These are phyloP conservation scores for Cacatua alba DNA, from an alignment of 2,113 vertebrate genomes.

Conservation along the genomic window DNA sequence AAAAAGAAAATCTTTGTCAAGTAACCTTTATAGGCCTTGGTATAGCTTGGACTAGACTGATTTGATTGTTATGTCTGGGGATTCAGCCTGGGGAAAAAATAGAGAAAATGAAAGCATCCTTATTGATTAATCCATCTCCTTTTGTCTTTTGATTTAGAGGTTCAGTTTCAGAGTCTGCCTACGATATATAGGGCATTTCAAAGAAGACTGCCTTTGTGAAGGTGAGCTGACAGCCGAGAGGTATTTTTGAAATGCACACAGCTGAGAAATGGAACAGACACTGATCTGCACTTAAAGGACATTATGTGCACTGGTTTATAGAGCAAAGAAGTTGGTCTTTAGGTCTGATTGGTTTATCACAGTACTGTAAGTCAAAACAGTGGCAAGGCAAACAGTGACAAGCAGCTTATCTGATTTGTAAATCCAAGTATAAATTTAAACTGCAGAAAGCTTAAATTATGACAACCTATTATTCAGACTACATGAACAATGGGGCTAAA, in stretches of 20 bases:
- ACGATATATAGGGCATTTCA: not conserved
- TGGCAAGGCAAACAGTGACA: not conserved
- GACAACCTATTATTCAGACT: not conserved
- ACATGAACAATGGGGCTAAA: not conserved
- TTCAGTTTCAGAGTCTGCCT: constrained; percentile 38
- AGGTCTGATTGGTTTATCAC: not conserved
- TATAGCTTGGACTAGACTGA: constrained; percentile 47
- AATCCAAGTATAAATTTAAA: not conserved
- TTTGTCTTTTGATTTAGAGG: constrained; percentile 63
- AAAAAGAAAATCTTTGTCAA: constrained; percentile 27
- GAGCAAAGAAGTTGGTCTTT: constrained; percentile 1
- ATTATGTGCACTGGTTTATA: not conserved
- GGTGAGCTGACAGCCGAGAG: not conserved
- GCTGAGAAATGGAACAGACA: not conserved
- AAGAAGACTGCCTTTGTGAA: not conserved
- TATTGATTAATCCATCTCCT: constrained; percentile 59
- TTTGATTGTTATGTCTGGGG: constrained; percentile 66
- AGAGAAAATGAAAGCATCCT: constrained; percentile 37
- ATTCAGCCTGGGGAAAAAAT: constrained; percentile 50
- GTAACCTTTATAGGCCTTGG: constrained; percentile 28
- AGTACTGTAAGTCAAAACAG: not conserved
- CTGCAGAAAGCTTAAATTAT: not conserved
- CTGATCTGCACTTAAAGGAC: constrained; percentile 35
- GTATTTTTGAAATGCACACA: not conserved
- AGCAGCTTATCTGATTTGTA: not conserved